Percentiles rank a stretch among this genome's conserved stretches.
phyloP scores from a whole-genome alignment of 2,113 vertebrate genomes.

The Protomyctophum bolini region DNA sequence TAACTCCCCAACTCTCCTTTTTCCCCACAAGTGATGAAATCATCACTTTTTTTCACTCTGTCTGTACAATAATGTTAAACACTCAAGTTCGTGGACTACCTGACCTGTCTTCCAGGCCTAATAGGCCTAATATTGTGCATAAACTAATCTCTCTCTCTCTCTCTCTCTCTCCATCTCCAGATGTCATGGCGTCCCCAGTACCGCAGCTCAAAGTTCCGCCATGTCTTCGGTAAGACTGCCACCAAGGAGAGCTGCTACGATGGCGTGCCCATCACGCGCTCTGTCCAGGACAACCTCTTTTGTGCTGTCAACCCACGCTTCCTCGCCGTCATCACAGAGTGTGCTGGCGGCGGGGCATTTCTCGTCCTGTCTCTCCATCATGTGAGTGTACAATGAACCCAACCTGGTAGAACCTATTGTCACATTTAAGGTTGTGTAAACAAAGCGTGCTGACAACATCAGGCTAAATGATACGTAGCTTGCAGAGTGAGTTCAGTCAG shows the following conservation, averaged over 20 bases:
- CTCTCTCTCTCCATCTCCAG: constrained; percentile 62
- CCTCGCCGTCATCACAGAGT: constrained; percentile 93
- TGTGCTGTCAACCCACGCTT: constrained; percentile 93
- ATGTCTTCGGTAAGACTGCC: constrained; percentile 90
- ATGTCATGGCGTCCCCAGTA: constrained; percentile 96
- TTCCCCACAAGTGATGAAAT: too few relatives aligned
- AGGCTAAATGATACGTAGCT: too few relatives aligned
- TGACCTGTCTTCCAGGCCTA: too few relatives aligned
- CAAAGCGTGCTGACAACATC: too few relatives aligned
- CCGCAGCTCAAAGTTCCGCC: constrained; percentile 93
- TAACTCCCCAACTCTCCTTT: constrained; percentile 6
- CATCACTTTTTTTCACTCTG: too few relatives aligned
- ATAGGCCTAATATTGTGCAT: too few relatives aligned
- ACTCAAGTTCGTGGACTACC: too few relatives aligned
- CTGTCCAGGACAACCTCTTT: constrained; percentile 94
- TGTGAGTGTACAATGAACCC: constrained; percentile 72
- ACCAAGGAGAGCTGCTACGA: constrained; percentile 91
- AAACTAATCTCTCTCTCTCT: not conserved
- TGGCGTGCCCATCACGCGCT: constrained; percentile 90
- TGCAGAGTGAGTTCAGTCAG: too few relatives aligned
- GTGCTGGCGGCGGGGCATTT: constrained; percentile 90
- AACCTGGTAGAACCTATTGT: too few relatives aligned
- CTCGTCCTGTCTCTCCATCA: constrained; percentile 88
- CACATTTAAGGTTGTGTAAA: too few relatives aligned
- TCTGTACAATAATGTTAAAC: too few relatives aligned